These are phyloP conservation scores for Xenopus laevis DNA, from an alignment of 2,113 vertebrate genomes.

Conservation along the genomic window DNA sequence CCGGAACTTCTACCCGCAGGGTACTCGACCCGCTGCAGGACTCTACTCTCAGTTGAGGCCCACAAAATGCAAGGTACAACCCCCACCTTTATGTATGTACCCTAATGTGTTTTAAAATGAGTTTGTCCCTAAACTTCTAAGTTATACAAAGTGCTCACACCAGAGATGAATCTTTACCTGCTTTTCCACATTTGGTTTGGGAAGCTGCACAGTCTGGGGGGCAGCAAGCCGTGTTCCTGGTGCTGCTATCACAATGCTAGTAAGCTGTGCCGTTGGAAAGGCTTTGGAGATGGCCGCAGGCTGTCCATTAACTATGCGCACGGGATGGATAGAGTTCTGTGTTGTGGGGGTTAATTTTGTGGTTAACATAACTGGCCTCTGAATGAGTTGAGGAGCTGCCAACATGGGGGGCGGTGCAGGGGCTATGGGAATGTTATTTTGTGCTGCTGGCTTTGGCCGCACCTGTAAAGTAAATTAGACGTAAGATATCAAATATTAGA, in stretches of 20 bases:
- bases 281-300: slow-evolving; percentile 80
- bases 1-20: no score
- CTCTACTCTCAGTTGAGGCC: no score
- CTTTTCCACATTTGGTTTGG: slow-evolving; percentile 84
- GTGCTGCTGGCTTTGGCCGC: slow-evolving; percentile 82
- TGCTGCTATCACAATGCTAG: slow-evolving; percentile 92
- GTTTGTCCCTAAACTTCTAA: no score
- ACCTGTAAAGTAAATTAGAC: slow-evolving; percentile 65
- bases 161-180: slow-evolving; percentile 67
- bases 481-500: neutral
- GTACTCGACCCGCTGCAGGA: no score
- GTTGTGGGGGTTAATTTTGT: slow-evolving; percentile 84
- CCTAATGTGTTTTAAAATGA: no score
- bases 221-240: slow-evolving; percentile 73
- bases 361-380: slow-evolving; percentile 91
- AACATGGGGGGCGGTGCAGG: slow-evolving; percentile 96
- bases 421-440: slow-evolving; percentile 93
- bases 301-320: slow-evolving; percentile 94
- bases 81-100: no score
- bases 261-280: slow-evolving; percentile 80
- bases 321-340: slow-evolving; percentile 91
- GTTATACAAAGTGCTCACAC: no score
- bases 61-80: no score
- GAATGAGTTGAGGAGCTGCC: slow-evolving; percentile 90
- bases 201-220: slow-evolving; percentile 89